A percentile compares a stretch with the other conserved stretches of the same genome.
Evolutionary conservation across 2,888 invertebrate genomes (phyloP).

Genomic region (Gortyna flavago): DNA sequence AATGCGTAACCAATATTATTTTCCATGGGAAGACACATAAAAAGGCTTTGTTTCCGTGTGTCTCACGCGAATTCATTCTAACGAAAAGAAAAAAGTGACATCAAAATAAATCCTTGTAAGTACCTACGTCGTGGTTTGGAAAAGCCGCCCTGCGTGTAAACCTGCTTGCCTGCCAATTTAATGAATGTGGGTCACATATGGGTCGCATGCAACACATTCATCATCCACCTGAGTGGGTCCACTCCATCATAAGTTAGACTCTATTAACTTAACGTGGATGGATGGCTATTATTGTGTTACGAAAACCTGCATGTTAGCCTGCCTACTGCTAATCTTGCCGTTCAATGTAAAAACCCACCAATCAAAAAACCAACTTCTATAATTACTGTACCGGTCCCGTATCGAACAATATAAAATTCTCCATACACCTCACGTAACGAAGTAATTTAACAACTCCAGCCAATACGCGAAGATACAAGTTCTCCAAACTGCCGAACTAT

Average conservation of each 20-base stretch:
- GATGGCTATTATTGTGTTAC: slow-evolving; percentile 6
- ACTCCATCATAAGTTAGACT: slow-evolving; percentile 42
- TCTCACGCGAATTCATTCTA: not conserved
- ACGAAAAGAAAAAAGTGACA: not conserved
- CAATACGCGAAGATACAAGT: slow-evolving; percentile 26
- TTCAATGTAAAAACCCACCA: no score
- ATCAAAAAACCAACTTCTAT: not conserved
- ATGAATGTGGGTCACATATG: slow-evolving; percentile 43
- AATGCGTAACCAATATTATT: not conserved
- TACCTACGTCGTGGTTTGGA: not conserved
- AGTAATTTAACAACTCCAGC: slow-evolving; percentile 12
- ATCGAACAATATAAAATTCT: not conserved
- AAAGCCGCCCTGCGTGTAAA: not conserved
- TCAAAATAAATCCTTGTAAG: not conserved
- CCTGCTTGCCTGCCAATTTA: not conserved
- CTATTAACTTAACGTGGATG: slow-evolving; percentile 24
- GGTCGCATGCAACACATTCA: slow-evolving; percentile 39
- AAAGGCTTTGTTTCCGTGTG: not conserved
- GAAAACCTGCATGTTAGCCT: not conserved
- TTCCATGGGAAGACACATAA: not conserved
- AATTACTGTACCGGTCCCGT: not conserved
- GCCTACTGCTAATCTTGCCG: not conserved
- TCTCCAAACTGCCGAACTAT: slow-evolving; percentile 33
- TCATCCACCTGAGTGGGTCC: slow-evolving; percentile 26
- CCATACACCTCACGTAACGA: slow-evolving; percentile 8